Evolutionary conservation across 2,797 vertebrate species (phyloP).

Genomic region (Pyrrhura leucotis): DNA sequence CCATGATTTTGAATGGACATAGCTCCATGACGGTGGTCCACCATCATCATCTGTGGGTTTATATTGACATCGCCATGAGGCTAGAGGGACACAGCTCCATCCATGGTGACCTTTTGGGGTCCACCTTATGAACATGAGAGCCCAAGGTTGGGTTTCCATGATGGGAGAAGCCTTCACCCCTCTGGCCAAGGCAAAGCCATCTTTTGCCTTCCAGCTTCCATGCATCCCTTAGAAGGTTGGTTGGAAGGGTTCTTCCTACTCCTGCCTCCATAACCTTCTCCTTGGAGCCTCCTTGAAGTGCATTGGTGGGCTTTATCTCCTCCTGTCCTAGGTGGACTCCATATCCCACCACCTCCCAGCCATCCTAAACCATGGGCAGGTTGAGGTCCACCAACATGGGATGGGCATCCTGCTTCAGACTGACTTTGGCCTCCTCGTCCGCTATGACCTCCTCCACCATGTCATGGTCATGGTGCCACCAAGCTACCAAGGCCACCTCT

Average conservation of each 20-base stretch:
- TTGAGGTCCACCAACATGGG: background rate
- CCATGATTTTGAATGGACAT: too few relatives aligned
- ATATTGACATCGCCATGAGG: background rate
- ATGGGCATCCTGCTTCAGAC: conserved; percentile 62
- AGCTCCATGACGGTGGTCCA: too few relatives aligned
- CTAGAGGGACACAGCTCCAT: too few relatives aligned
- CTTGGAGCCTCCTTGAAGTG: background rate
- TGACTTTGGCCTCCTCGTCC: conserved; percentile 79
- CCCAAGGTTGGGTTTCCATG: background rate
- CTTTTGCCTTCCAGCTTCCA: background rate
- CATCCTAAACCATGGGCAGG: background rate
- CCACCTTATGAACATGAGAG: background rate
- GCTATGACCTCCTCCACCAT: conserved; percentile 75
- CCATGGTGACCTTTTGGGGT: rapidly evolving
- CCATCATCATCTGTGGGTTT: too few relatives aligned
- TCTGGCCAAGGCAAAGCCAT: background rate
- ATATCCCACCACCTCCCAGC: background rate
- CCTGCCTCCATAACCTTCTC: background rate
- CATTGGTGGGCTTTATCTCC: background rate
- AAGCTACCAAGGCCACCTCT: conserved; percentile 63
- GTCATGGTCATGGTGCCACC: conserved; percentile 72
- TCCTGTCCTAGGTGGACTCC: background rate
- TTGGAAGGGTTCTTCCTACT: background rate
- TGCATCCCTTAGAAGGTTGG: background rate
- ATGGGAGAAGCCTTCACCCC: background rate